Evolutionary conservation across 2,797 vertebrate genomes (phyloP), one percentile per base, ranked within the genome.

Genomic region (Hypotaenidia okinawae): DNA sequence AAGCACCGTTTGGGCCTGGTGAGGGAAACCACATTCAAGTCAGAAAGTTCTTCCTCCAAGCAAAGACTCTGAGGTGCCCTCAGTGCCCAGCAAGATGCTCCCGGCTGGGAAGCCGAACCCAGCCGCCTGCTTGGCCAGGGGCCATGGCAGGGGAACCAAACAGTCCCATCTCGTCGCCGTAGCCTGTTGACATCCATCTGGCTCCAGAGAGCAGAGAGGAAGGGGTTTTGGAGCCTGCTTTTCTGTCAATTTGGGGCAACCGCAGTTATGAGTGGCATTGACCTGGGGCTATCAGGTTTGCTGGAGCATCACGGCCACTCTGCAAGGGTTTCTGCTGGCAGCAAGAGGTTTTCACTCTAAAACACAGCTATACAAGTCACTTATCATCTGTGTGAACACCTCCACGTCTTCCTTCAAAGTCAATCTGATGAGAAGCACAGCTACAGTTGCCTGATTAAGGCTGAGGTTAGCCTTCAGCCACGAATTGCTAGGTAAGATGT

Each of bases 261-360:
- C 0, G 0, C 5, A 33, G 88, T 28, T n/a, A 33, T 1, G 4
- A 67, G 28, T 55, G 2, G 0, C 8, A 4, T 6, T 1, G 5
- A 3, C 33, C 22, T 3, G 2, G 13, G 57, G 47, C 25, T 22
- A 0, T 4, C 1, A 3, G 32, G 22, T 52, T 69, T 59, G 43
- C 28, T 73, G 55, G 61, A 66, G 57, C 58, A 43, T 9, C 69
- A 22, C 17, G 7, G 4, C 5, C 0, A 0, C 30, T 19, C 76
- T 30, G 30, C 23, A 16, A 35, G 47, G 41, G 6, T 5, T 78
- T 24, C 72, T 63, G 58, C 55, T 81, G 73, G 30, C 2, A 4
- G 25, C 45, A 37, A 24, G 35, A 70, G 30, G 35, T 18, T 32
- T 59, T 77, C 57, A 43, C 41, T 57, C 58, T 45, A 2, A 10